Base-by-base conservation (phyloP, 2,797 vertebrate genomes). In the Taeniopygia guttata region DNA sequence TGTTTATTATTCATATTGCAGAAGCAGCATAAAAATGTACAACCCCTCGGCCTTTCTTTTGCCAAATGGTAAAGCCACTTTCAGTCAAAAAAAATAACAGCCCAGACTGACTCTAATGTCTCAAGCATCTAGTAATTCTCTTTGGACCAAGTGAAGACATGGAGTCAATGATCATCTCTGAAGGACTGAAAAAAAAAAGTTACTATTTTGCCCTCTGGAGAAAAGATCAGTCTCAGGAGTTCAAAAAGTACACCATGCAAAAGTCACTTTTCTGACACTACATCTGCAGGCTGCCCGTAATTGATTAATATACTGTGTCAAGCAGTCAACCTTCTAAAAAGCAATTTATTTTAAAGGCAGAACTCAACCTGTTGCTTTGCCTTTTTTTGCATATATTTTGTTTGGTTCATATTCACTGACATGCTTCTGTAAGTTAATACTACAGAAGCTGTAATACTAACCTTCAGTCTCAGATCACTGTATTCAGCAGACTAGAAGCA, bases 61-160 rank as follows among this genome's bases (percentile, higher is more conserved):
- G 75, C 51, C 87, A 89, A 72, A 87, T 59, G 54, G 58, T 59
- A 40, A 92, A 83, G 19, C 78, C 54, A 72, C 62, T 84, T 91
- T 22, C 38, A 30, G 38, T 62, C 4, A 6, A 42, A 42, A 62
- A 62, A 62, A 62, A 30, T 30, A 30, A 30, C 27, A 62, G 42
- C 14, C 10, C 59, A 30, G 59, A 62, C 38, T 62, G 59, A 62
- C 27, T 62, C 38, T 62, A 42, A 81, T 81, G 40, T 95, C 63
- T 88, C 54, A 73, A 79, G 30, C 64, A 79, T 87, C 83, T 84
- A 84, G 43, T 88, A 94, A 93, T 94, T 94, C 77, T 76, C 88
- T 95, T 95, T 10, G 49, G 79, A 91, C 69, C 22, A 77, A 83
- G n/a, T 87, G 67, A 96, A 91, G 72, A 74, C 54, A 49, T 68